Evolutionary conservation across 2,888 invertebrate species (phyloP).

Genomic region (Philhelius pedissequus): DNA sequence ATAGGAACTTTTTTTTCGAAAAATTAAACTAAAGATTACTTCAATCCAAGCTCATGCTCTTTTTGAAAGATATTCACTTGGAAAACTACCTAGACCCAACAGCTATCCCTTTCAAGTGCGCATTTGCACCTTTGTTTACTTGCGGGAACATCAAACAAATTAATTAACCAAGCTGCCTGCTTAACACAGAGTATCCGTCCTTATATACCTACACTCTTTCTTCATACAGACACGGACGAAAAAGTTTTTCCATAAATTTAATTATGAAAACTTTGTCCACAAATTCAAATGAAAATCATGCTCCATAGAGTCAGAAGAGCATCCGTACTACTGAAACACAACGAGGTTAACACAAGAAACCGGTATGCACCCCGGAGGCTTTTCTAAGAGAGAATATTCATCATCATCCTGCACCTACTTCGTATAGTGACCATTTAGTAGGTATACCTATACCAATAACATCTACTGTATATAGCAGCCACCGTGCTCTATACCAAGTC

Average conservation of each 20-base stretch:
- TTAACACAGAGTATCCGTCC: slow-evolving; percentile 18
- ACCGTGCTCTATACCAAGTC: not conserved
- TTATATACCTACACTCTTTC: not conserved
- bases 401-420: slow-evolving; percentile 34
- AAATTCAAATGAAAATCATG: not conserved
- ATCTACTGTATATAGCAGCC: not conserved
- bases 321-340: slow-evolving; percentile 16
- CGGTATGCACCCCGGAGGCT: slow-evolving; percentile 28
- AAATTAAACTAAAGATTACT: not conserved
- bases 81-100: slow-evolving; percentile 1
- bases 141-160: not conserved
- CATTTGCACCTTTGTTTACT: not conserved
- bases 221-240: not conserved
- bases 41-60: not conserved
- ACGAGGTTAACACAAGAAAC: slow-evolving; percentile 20
- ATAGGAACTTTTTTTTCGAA: not conserved
- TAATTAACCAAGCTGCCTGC: slow-evolving; percentile 42
- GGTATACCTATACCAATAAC: not conserved
- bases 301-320: not conserved
- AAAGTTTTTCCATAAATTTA: slow-evolving; percentile 62
- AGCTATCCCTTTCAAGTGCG: not conserved
- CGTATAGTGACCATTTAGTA: slow-evolving; percentile 30
- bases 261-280: slow-evolving; percentile 56
- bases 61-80: slow-evolving; percentile 6
- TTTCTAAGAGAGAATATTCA: slow-evolving; percentile 22